Evolutionary conservation across 2,113 vertebrate genomes (phyloP).

Genomic region (Pachycephala philippinensis): DNA sequence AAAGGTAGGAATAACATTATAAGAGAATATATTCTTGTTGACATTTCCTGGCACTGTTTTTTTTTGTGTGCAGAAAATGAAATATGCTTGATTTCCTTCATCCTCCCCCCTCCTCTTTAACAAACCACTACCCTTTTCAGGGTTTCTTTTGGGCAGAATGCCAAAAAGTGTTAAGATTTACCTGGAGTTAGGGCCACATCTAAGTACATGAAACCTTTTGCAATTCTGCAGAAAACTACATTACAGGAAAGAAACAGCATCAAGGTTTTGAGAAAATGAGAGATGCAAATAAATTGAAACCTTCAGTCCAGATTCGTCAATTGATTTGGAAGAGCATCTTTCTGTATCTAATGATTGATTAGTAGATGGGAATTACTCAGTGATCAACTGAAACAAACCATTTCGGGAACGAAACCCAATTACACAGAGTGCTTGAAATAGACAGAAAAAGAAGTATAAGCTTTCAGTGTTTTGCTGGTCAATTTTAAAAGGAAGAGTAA

Average conservation of each 20-base stretch:
- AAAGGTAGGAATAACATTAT: not conserved
- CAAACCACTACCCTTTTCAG: not conserved
- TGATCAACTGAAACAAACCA: not conserved
- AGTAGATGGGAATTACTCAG: not conserved
- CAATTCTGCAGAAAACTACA: not conserved
- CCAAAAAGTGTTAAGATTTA: not conserved
- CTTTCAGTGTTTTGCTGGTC: not conserved
- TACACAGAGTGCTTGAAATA: not conserved
- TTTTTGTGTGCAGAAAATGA: not conserved
- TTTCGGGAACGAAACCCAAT: not conserved
- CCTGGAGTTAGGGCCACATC: too few relatives aligned
- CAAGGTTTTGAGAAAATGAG: not conserved
- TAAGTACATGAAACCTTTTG: not conserved
- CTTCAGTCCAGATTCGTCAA: not conserved
- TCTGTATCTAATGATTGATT: not conserved
- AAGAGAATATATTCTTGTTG: not conserved
- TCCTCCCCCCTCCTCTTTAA: not conserved
- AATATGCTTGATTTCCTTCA: not conserved
- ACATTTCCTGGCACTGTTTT: not conserved
- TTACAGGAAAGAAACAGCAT: not conserved
- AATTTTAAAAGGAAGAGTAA: not conserved
- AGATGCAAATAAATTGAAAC: not conserved
- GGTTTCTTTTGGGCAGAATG: not conserved
- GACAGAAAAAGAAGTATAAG: not conserved
- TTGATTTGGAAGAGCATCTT: not conserved